Evolutionary conservation across 2,113 vertebrate species (phyloP).

Genomic region (Cyrtonyx montezumae): DNA sequence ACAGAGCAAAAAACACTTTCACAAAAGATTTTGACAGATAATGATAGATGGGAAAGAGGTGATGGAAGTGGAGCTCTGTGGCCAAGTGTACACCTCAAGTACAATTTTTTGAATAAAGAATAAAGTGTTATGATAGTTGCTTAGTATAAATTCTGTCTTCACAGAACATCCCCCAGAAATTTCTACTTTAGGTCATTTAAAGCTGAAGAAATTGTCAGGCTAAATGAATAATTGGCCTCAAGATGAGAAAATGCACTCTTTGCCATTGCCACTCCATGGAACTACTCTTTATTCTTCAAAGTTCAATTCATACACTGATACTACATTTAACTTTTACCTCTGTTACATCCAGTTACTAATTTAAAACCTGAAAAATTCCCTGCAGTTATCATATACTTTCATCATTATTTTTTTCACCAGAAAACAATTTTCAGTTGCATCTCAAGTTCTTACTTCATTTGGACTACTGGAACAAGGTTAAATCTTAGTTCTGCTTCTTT

Average conservation of each 20-base stretch:
- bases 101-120: neutral
- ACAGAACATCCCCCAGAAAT: conserved; percentile 36
- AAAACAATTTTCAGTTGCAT: neutral
- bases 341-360: neutral
- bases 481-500: neutral
- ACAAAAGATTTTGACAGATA: conserved; percentile 43
- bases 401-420: neutral
- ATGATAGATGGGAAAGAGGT: neutral
- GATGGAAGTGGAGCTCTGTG: conserved; percentile 28
- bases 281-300: neutral
- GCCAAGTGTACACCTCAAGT: conserved; percentile 37
- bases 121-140: neutral
- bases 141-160: neutral
- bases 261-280: neutral
- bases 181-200: neutral
- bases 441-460: too few relatives aligned
- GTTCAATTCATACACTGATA: neutral
- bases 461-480: too few relatives aligned
- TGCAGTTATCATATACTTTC: neutral
- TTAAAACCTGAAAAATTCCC: neutral
- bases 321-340: neutral
- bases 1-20: neutral
- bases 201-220: neutral
- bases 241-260: conserved; percentile 9
- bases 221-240: conserved; percentile 36